Evolutionary conservation across 2,888 invertebrate genomes (phyloP).

Genomic region (Keiferia lycopersicella): DNA sequence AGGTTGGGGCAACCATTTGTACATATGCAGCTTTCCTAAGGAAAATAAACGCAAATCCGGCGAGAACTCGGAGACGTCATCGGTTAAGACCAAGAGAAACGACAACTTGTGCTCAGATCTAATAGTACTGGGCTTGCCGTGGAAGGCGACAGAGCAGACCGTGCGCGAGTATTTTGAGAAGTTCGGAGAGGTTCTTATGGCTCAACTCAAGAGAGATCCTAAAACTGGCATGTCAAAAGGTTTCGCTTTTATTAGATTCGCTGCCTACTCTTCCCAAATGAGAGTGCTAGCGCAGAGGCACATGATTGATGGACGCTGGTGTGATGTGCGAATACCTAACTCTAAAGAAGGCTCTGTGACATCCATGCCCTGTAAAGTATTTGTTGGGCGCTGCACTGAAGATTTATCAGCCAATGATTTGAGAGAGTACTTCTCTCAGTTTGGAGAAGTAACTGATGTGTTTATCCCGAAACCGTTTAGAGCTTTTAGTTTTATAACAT

Average conservation of each 20-base stretch:
- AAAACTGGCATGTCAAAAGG: slow-evolving; percentile 97
- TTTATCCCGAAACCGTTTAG: slow-evolving; percentile 94
- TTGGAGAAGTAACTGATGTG: slow-evolving; percentile 92
- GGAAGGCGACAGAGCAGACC: slow-evolving; percentile 98
- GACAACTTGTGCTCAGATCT: slow-evolving; percentile 97
- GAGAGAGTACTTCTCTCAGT: slow-evolving; percentile 89
- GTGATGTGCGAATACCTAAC: slow-evolving; percentile 99
- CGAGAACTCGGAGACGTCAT: slow-evolving; percentile 91
- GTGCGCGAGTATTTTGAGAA: slow-evolving; percentile 98
- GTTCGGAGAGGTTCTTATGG: slow-evolving; percentile 98
- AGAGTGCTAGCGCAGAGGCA: slow-evolving; percentile 96
- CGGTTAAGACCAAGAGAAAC: slow-evolving; percentile 95
- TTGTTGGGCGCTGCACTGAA: slow-evolving; percentile 92
- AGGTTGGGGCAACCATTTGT: slow-evolving; percentile 92
- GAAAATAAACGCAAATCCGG: slow-evolving; percentile 98
- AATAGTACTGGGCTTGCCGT: slow-evolving; percentile 98
- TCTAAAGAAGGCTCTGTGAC: slow-evolving; percentile 90
- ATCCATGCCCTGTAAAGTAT: slow-evolving; percentile 90
- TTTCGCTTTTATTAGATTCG: slow-evolving; percentile 98
- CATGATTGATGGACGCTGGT: slow-evolving; percentile 98
- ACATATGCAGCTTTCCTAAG: slow-evolving; percentile 92
- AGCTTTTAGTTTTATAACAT: slow-evolving; percentile 92
- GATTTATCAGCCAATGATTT: slow-evolving; percentile 90
- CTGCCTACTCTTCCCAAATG: slow-evolving; percentile 96
- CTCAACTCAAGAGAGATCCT: slow-evolving; percentile 96